A percentile compares a stretch with the other conserved stretches of the same genome.
phyloP scores from a whole-genome alignment of 2,113 vertebrate genomes.

The Puffinus mauretanicus region DNA sequence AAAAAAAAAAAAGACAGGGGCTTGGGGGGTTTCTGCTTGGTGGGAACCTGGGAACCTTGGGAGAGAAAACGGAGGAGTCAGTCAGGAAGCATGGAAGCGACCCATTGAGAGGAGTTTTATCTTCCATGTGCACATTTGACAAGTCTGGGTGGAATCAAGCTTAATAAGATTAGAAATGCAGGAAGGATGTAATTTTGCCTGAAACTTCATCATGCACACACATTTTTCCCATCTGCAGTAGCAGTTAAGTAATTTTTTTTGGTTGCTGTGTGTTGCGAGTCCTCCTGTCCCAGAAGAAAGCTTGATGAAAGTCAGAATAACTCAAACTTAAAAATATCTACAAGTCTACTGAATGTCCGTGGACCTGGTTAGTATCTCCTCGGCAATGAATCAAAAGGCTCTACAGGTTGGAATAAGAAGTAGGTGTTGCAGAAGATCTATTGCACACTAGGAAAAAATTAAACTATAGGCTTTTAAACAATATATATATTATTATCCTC shows the following conservation, averaged over 20 bases:
- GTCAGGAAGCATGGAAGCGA: not conserved
- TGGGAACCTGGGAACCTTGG: not conserved
- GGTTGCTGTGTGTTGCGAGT: not conserved
- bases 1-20: not conserved
- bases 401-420: not conserved
- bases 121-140: not conserved
- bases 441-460: not conserved
- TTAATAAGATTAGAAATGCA: not conserved
- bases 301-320: not conserved
- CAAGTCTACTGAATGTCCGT: not conserved
- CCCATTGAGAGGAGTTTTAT: not conserved
- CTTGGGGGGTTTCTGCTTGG: not conserved
- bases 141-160: not conserved
- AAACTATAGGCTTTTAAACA: not conserved
- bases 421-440: not conserved
- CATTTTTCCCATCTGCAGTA: not conserved
- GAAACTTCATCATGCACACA: not conserved
- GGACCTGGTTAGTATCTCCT: not conserved
- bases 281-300: not conserved
- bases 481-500: not conserved
- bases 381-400: not conserved
- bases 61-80: not conserved
- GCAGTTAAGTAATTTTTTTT: not conserved
- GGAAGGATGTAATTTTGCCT: slow-evolving; percentile 12
- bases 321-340: not conserved